Evolutionary conservation across 2,797 vertebrate species (phyloP), one percentile per base, ranked within the genome.

Genomic region (Varecia variegata): DNA sequence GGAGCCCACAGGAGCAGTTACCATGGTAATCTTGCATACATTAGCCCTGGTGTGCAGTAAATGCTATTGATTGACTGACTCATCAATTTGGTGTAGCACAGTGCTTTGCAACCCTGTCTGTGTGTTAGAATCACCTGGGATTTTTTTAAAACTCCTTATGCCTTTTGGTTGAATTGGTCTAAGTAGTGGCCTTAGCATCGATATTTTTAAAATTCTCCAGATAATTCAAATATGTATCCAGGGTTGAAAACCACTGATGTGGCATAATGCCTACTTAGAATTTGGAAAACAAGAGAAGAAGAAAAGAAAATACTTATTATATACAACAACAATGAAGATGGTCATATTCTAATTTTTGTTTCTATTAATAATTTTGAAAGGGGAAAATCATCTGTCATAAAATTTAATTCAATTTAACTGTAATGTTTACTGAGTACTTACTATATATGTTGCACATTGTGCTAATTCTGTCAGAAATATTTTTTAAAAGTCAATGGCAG

Each of bases 341-440:
- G 23, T 60, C 32, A 38, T 23, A 23, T 56, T 90, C 43, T 94
- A 47, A 65, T 52, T 94, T 84, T 70, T 82, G 25, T 89, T 93
- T 83, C 43, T 32, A 32, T 76, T 38, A 88, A 80, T 92, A 93
- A 81, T 74, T 74, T 95, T 94, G 27, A 71, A 96, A 94, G 25
- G 52, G 6, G 8, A 89, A 97, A 93, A 91, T 93, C 47, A 58
- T 89, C 45, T 71, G n/a, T 21, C 56, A 94, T 50, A 79, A 95
- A 94, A n/a, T 54, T 80, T 94, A 92, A 93, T 90, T 90, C 21
- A 71, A 38, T 89, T 95, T 47, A 67, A 86, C 74, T 74, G 7
- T 40, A 81, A 81, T 62, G 40, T 91, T 86, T 47, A 45, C 62
- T n/a, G 12, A 91, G 20, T 45, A 6, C 10, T 93, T 89, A 56